A percentile compares a stretch with the other conserved stretches of the same genome.
phyloP scores from a whole-genome alignment of 2,888 invertebrate species.

The Leptothorax acervorum region DNA sequence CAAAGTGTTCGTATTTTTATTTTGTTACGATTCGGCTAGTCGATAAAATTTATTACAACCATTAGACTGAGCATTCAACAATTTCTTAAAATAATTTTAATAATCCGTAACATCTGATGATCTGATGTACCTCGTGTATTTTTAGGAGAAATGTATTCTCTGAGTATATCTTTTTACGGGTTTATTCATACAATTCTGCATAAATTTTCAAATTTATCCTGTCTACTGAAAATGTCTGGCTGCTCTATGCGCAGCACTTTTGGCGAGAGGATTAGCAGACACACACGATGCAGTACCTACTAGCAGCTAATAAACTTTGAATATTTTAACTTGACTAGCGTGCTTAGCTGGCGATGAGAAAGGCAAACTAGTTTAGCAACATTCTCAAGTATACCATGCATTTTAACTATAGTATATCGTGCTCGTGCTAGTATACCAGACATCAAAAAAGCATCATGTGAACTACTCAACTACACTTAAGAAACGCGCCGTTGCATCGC shows the following conservation, averaged over 20 bases:
- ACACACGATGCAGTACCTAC: not conserved
- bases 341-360: conserved; percentile 15
- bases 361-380: conserved; percentile 7
- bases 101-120: not conserved
- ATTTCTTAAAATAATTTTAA: not conserved
- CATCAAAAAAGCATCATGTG: not conserved
- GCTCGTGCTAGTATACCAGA: not conserved
- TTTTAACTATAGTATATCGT: not conserved
- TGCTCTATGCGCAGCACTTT: not conserved
- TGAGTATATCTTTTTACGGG: not conserved
- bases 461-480: not conserved
- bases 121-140: not conserved
- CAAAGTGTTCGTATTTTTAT: not conserved
- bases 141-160: not conserved
- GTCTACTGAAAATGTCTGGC: conserved; percentile 16
- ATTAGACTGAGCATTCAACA: not conserved
- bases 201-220: not conserved
- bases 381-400: conserved; percentile 14
- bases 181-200: not conserved
- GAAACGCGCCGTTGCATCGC: not conserved
- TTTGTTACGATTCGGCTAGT: not conserved
- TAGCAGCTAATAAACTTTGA: conserved; percentile 19
- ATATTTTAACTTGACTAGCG: conserved; percentile 17
- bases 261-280: not conserved
- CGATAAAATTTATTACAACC: not conserved